Conservation (phyloP, 2,797 vertebrate genomes). For the Enteromius mattozi region DNA sequence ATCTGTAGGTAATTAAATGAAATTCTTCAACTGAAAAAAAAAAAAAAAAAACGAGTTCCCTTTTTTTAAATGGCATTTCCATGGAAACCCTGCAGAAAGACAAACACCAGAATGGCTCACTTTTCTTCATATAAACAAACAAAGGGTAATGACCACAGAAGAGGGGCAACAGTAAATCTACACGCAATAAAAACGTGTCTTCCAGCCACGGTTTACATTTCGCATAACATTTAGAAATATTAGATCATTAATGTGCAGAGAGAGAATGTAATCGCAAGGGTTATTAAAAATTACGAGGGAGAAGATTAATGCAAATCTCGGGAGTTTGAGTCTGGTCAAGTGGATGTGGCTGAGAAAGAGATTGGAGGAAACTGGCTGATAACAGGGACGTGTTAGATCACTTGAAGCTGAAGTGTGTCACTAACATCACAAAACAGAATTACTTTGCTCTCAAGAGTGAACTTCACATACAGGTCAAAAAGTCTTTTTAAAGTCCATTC, state of each 20-base stretch:
- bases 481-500: neutral
- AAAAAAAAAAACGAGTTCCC: neutral
- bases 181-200: conserved; percentile 48
- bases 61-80: conserved; percentile 8
- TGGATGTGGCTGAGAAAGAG: conserved; percentile 19
- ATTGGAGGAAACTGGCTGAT: neutral
- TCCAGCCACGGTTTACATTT: conserved; percentile 47
- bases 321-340: conserved; percentile 41
- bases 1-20: conserved; percentile 20
- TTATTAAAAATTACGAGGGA: conserved; percentile 50
- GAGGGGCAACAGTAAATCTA: conserved; percentile 17
- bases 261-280: conserved; percentile 40
- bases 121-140: conserved; percentile 37
- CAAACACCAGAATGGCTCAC: neutral
- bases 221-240: conserved; percentile 44
- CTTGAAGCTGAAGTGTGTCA: conserved; percentile 13
- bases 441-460: neutral
- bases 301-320: conserved; percentile 48
- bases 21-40: conserved; percentile 28
- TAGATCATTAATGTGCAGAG: conserved; percentile 47
- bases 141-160: conserved; percentile 33
- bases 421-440: neutral
- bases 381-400: neutral
- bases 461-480: conserved; percentile 4
- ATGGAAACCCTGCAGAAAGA: conserved; percentile 33